Evolutionary conservation across 2,797 vertebrate species (phyloP).

Genomic region (Peromyscus attwateri): DNA sequence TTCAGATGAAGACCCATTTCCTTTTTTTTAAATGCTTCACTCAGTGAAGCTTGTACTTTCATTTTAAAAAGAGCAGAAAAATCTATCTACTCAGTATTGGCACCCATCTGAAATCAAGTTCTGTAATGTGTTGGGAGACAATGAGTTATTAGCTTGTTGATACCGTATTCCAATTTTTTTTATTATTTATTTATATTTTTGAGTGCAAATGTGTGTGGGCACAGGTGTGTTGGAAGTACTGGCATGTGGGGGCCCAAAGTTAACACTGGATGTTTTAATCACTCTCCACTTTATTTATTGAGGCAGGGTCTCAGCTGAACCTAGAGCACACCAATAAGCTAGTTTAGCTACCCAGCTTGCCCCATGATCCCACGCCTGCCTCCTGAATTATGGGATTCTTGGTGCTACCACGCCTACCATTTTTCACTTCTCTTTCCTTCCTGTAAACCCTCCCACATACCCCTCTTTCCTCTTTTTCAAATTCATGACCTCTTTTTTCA

Average conservation of each 20-base stretch:
- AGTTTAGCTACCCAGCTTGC: not conserved
- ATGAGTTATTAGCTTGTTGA: not conserved
- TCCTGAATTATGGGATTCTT: not conserved
- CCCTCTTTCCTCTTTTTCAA: not conserved
- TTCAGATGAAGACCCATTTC: not conserved
- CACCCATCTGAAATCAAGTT: slow-evolving; percentile 19
- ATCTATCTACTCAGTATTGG: not conserved
- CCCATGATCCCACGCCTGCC: not conserved
- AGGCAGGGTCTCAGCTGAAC: not conserved
- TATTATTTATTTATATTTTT: slow-evolving; percentile 4
- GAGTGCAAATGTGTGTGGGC: not conserved
- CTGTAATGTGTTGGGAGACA: not conserved
- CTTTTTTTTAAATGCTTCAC: slow-evolving; percentile 20
- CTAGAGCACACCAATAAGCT: not conserved
- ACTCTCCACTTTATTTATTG: not conserved
- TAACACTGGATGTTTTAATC: not conserved
- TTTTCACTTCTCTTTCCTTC: not conserved
- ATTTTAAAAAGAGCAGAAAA: slow-evolving; percentile 46
- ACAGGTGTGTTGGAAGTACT: not conserved
- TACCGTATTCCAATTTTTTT: slow-evolving; percentile 4
- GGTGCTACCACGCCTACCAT: not conserved
- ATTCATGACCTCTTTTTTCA: not conserved
- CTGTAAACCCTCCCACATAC: not conserved
- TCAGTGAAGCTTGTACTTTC: not conserved
- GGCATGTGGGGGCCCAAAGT: not conserved